A percentile compares a stretch with the other conserved stretches of the same genome.
phyloP scores from a whole-genome alignment of 1,140 invertebrate genomes.

The Drosophila suzukii region DNA sequence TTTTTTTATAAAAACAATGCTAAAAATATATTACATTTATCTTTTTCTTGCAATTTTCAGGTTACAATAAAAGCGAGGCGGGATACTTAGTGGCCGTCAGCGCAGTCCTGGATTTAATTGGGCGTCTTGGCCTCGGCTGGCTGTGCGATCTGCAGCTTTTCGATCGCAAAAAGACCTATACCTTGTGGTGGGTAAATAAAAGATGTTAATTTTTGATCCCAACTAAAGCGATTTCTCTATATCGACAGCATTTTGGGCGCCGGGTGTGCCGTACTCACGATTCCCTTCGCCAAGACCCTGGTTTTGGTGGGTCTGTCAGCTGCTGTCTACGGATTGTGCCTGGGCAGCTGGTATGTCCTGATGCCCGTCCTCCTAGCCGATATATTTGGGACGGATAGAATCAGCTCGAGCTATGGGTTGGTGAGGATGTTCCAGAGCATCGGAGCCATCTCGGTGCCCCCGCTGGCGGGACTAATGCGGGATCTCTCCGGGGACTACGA shows the following conservation, averaged over 20 bases:
- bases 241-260: slow-evolving; percentile 88
- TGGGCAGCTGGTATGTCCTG: slow-evolving; percentile 90
- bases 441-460: slow-evolving; percentile 90
- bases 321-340: slow-evolving; percentile 89
- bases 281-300: slow-evolving; percentile 88
- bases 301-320: slow-evolving; percentile 87
- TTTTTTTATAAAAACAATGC: too few species aligned
- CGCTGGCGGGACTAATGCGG: slow-evolving; percentile 88
- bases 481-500: slow-evolving; percentile 89
- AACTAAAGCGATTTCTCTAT: not conserved
- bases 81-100: slow-evolving; percentile 90
- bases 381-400: slow-evolving; percentile 89
- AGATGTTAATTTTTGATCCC: not conserved
- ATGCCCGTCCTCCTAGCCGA: slow-evolving; percentile 90
- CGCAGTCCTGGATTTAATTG: slow-evolving; percentile 89
- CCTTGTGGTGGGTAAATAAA: slow-evolving; percentile 86
- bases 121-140: slow-evolving; percentile 89
- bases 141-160: slow-evolving; percentile 90
- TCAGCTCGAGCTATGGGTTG: slow-evolving; percentile 90
- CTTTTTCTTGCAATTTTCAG: slow-evolving; percentile 47
- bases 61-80: slow-evolving; percentile 89
- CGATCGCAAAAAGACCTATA: slow-evolving; percentile 89
- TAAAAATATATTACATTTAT: too few species aligned
- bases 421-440: slow-evolving; percentile 91
- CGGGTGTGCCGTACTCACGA: slow-evolving; percentile 87